Evolutionary conservation across 2,888 invertebrate genomes (phyloP).

Genomic region (Syrphus vitripennis): DNA sequence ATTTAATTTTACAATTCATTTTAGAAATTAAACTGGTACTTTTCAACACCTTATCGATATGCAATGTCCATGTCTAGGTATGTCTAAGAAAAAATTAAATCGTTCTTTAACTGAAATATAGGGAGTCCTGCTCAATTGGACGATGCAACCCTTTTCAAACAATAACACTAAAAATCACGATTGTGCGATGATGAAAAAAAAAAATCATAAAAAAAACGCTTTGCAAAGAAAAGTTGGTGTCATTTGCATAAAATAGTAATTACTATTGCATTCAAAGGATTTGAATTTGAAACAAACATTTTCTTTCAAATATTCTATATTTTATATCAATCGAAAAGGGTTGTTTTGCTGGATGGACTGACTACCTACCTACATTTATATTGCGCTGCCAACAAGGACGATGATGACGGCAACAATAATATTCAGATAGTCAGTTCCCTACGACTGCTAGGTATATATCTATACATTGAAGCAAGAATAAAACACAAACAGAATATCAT

Average conservation of each 20-base stretch:
- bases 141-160: conserved; percentile 19
- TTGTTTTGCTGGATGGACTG: not conserved
- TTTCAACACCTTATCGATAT: not conserved
- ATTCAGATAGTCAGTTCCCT: not conserved
- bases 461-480: conserved; percentile 8
- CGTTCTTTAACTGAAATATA: not conserved
- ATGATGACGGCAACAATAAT: conserved; percentile 20
- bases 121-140: not conserved
- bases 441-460: too few species aligned
- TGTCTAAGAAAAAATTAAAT: not conserved
- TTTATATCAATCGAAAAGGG: conserved; percentile 37
- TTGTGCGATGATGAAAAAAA: conserved; percentile 6
- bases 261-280: conserved; percentile 62
- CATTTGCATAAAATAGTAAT: conserved; percentile 74
- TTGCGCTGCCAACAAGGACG: not conserved
- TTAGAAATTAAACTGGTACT: not conserved
- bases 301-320: conserved; percentile 15
- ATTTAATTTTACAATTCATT: not conserved
- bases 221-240: conserved; percentile 23
- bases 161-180: conserved; percentile 22
- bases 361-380: too few species aligned
- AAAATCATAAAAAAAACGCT: conserved; percentile 20
- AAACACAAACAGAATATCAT: conserved; percentile 1
- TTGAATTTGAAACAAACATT: conserved; percentile 57
- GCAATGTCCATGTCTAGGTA: not conserved